A percentile compares a stretch with the other conserved stretches of the same genome.
Evolutionary conservation across 1,140 invertebrate genomes (phyloP).

Genomic region (Drosophila nannoptera): DNA sequence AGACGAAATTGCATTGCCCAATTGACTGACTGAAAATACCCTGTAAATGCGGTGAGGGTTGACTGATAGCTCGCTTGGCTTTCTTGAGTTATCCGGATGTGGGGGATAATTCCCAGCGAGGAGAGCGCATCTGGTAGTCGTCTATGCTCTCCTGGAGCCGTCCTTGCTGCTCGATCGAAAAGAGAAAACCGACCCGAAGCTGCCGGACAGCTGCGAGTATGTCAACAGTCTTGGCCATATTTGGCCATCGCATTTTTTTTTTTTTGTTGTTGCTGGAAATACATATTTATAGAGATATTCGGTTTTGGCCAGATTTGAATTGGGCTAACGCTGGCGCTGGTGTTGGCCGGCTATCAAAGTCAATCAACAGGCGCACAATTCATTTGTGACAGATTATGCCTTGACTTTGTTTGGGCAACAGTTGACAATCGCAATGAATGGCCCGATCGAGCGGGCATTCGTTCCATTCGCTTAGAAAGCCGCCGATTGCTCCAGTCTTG

Average conservation of each 20-base stretch:
- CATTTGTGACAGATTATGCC: slow-evolving; percentile 71
- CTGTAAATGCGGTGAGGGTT: background rate
- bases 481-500: slow-evolving; percentile 1
- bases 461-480: slow-evolving; percentile 63
- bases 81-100: no score
- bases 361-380: slow-evolving; percentile 62
- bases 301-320: slow-evolving; percentile 50
- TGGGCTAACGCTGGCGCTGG: slow-evolving; percentile 54
- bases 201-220: slow-evolving; percentile 18
- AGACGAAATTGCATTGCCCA: slow-evolving; percentile 47
- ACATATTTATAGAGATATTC: slow-evolving; percentile 1
- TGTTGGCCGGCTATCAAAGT: slow-evolving; percentile 45
- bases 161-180: slow-evolving; percentile 26
- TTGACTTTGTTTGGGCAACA: slow-evolving; percentile 50
- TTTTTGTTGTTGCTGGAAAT: background rate
- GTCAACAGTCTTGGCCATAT: slow-evolving; percentile 43
- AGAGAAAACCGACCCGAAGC: slow-evolving; percentile 54
- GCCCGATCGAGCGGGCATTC: slow-evolving; percentile 5
- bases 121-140: background rate
- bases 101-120: no score
- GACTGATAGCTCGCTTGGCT: background rate
- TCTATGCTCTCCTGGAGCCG: background rate
- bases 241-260: slow-evolving; percentile 40
- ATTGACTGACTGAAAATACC: slow-evolving; percentile 45
- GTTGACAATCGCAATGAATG: slow-evolving; percentile 29